Percentiles rank a stretch among this genome's conserved stretches.
These are phyloP conservation scores for Bacillus rossius DNA, from an alignment of 1,140 invertebrate species.

Conservation along the genomic window DNA sequence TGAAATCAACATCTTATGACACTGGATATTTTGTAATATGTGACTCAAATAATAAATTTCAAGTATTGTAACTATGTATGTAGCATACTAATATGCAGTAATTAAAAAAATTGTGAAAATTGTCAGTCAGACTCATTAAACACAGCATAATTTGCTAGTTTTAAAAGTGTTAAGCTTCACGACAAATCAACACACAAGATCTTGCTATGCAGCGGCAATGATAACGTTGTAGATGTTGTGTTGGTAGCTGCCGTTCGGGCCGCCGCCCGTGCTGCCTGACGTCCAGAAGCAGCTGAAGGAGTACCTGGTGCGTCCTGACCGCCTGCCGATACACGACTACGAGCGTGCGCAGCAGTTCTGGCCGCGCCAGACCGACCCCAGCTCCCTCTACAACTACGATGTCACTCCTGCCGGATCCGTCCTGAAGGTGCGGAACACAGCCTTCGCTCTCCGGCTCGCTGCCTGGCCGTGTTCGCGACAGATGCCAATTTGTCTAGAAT, in stretches of 20 bases:
- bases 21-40: no score
- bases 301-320: slow-evolving; percentile 53
- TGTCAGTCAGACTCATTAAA: no score
- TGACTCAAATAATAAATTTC: no score
- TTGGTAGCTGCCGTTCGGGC: slow-evolving; percentile 42
- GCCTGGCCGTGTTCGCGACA: slow-evolving; percentile 4
- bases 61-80: no score
- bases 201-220: no score
- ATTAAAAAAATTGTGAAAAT: no score
- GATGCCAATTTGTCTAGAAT: neutral
- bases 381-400: slow-evolving; percentile 46
- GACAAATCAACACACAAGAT: no score
- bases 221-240: no score
- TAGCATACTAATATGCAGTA: no score
- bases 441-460: slow-evolving; percentile 1
- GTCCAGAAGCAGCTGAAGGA: slow-evolving; percentile 50
- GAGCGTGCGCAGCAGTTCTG: slow-evolving; percentile 53
- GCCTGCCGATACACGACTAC: slow-evolving; percentile 56
- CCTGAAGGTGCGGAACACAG: slow-evolving; percentile 44
- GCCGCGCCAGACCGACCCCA: slow-evolving; percentile 44
- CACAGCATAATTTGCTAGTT: no score
- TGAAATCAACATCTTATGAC: no score
- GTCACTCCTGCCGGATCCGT: slow-evolving; percentile 45
- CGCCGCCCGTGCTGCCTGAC: slow-evolving; percentile 52
- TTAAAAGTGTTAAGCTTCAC: no score